A percentile compares a stretch with the other conserved stretches of the same genome.
Conservation (phyloP, 1,140 invertebrate species). For the Atta colombica region DNA sequence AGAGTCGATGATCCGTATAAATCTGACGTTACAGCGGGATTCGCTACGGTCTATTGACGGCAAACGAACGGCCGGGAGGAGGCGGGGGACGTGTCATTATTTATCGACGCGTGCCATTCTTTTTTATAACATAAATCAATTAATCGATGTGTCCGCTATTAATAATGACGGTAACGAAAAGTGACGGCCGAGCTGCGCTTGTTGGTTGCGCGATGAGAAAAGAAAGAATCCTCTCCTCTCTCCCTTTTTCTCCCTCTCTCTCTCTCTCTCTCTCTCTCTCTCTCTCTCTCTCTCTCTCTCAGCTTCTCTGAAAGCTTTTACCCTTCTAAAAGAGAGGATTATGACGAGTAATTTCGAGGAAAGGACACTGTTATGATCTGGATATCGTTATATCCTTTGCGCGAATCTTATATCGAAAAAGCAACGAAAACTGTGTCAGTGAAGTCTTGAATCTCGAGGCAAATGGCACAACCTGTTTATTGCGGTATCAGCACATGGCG, state of each 20-base stretch:
- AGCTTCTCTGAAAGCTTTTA: background rate
- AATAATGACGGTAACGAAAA: constrained; percentile 69
- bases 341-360: background rate
- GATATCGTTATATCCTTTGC: constrained; percentile 38
- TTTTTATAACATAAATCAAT: constrained; percentile 75
- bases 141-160: constrained; percentile 70
- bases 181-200: constrained; percentile 40
- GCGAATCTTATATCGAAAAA: constrained; percentile 58
- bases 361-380: background rate
- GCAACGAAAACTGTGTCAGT: constrained; percentile 53
- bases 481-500: constrained; percentile 4
- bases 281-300: background rate
- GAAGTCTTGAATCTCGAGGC: background rate
- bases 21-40: constrained; percentile 9
- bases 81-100: constrained; percentile 38
- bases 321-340: background rate
- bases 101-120: constrained; percentile 61
- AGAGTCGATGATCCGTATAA: constrained; percentile 65
- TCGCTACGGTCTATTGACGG: constrained; percentile 57
- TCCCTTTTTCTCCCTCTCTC: background rate
- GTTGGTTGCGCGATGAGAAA: constrained; percentile 16
- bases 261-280: background rate
- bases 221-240: background rate
- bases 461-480: constrained; percentile 43
- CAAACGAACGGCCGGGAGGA: constrained; percentile 32